phyloP scores from a whole-genome alignment of 2,888 invertebrate species.

The Ctena decussata region DNA sequence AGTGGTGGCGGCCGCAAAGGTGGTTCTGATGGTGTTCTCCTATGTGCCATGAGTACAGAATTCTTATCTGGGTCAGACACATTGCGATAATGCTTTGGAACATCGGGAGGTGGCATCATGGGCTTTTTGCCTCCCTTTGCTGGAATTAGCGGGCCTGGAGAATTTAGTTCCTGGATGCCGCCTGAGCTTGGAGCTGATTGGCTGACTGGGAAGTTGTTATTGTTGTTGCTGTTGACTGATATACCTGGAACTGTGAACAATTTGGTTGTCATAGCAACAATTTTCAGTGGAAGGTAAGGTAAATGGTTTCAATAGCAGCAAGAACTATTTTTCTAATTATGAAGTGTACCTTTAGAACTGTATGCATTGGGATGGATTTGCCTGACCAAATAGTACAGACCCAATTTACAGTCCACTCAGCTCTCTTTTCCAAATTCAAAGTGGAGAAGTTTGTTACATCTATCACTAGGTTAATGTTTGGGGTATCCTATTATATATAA shows the following conservation, averaged over 20 bases:
- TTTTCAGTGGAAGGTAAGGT: too few relatives aligned
- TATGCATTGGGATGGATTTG: too few relatives aligned
- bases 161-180: conserved; percentile 33
- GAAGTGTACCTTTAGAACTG: too few relatives aligned
- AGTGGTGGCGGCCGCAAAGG: conserved; percentile 65
- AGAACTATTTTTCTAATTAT: too few relatives aligned
- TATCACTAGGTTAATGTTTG: too few relatives aligned
- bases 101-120: conserved; percentile 61
- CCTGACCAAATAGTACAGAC: too few relatives aligned
- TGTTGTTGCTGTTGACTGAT: background rate
- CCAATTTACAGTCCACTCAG: too few relatives aligned
- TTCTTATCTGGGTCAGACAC: conserved; percentile 48
- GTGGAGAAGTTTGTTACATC: too few relatives aligned
- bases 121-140: conserved; percentile 71
- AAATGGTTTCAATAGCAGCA: too few relatives aligned
- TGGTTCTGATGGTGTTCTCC: conserved; percentile 86
- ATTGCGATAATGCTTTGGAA: conserved; percentile 26
- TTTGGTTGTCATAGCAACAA: too few relatives aligned
- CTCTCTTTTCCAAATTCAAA: too few relatives aligned
- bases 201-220: conserved; percentile 21
- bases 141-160: conserved; percentile 71
- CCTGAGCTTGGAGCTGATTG: conserved; percentile 39
- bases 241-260: conserved; percentile 55
- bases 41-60: conserved; percentile 72
- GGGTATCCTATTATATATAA: too few relatives aligned